Percentiles rank a stretch among this genome's conserved stretches.
Evolutionary conservation across 1,140 invertebrate species (phyloP).

Genomic region (Melanaphis sacchari): DNA sequence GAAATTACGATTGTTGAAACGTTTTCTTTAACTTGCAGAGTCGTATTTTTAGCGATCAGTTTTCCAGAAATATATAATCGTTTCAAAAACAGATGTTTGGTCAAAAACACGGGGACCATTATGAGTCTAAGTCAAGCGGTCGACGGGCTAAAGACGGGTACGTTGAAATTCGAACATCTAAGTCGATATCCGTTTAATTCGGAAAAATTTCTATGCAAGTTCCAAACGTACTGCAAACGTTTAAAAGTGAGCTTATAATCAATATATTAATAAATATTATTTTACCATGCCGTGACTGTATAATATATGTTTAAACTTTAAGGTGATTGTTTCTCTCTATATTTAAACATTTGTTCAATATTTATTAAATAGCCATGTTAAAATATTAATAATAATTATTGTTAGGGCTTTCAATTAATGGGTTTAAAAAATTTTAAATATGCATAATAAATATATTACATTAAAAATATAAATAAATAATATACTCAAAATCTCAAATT

Average conservation of each 20-base stretch:
- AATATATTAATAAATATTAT: background rate
- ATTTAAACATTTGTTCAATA: background rate
- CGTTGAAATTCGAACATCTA: background rate
- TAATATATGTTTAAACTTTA: background rate
- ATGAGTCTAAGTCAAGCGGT: background rate
- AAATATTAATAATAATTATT: background rate
- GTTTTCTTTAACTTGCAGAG: background rate
- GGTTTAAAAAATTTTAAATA: background rate
- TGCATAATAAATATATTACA: background rate
- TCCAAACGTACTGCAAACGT: background rate
- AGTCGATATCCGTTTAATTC: background rate
- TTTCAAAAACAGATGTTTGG: background rate
- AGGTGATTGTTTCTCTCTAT: background rate
- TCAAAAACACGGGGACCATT: background rate
- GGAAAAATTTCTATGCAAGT: background rate
- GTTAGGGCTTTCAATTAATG: background rate
- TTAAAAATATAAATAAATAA: background rate
- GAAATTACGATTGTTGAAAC: background rate
- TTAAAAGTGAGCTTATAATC: background rate
- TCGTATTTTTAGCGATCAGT: slow-evolving; percentile 17
- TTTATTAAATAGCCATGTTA: background rate
- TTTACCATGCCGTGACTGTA: background rate
- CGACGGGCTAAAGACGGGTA: background rate
- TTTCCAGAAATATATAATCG: background rate
- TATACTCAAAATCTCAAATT: background rate